phyloP scores from a whole-genome alignment of 2,888 invertebrate genomes.

The Orthosia gracilis region DNA sequence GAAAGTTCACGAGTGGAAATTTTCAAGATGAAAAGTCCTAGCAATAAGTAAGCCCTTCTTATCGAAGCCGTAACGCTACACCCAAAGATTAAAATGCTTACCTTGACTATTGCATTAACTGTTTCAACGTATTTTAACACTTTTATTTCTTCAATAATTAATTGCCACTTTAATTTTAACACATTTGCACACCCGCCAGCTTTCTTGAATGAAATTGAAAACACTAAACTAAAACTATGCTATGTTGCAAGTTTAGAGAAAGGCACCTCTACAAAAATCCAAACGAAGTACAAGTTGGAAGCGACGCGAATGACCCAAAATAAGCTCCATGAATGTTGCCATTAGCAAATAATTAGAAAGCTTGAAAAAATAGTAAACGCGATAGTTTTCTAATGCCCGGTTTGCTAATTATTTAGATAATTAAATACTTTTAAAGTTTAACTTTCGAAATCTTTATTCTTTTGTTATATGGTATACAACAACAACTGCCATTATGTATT shows the following conservation, averaged over 20 bases:
- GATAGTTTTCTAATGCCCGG: slow-evolving; percentile 1
- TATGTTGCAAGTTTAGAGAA: slow-evolving; percentile 91
- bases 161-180: slow-evolving; percentile 80
- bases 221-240: slow-evolving; percentile 89
- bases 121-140: slow-evolving; percentile 78
- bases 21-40: slow-evolving; percentile 91
- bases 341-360: slow-evolving; percentile 80
- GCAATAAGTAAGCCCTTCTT: slow-evolving; percentile 84
- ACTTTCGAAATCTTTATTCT: slow-evolving; percentile 7
- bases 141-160: slow-evolving; percentile 75
- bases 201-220: slow-evolving; percentile 89
- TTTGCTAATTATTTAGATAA: slow-evolving; percentile 10
- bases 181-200: slow-evolving; percentile 91
- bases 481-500: slow-evolving; percentile 47
- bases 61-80: slow-evolving; percentile 77
- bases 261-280: slow-evolving; percentile 90
- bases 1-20: slow-evolving; percentile 90
- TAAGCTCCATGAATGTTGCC: slow-evolving; percentile 90
- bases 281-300: slow-evolving; percentile 89
- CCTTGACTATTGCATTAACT: slow-evolving; percentile 90
- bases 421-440: background rate
- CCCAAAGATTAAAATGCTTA: slow-evolving; percentile 81
- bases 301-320: slow-evolving; percentile 91
- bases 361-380: slow-evolving; percentile 72
- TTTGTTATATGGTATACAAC: slow-evolving; percentile 27